A percentile compares a stretch with the other conserved stretches of the same genome.
Conservation (phyloP, 2,113 vertebrate species). For the Corynorhinus townsendii region DNA sequence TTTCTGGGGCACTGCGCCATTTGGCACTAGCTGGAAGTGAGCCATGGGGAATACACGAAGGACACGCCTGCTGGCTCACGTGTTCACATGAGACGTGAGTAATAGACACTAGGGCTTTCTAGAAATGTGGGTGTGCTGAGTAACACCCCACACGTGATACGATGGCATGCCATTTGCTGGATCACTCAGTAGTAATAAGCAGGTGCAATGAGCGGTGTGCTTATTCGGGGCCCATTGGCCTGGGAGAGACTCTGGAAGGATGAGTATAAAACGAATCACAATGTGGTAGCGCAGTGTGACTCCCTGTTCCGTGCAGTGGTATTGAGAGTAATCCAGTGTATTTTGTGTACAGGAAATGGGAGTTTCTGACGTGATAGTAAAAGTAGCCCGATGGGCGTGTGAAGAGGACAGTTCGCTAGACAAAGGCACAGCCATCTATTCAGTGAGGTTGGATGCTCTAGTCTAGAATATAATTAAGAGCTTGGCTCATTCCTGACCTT, state of each 20-base stretch:
- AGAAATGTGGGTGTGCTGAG: not conserved
- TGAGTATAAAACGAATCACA: not conserved
- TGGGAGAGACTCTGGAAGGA: not conserved
- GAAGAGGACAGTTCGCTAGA: not conserved
- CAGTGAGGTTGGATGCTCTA: not conserved
- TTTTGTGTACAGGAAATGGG: not conserved
- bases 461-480: not conserved
- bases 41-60: not conserved
- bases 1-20: not conserved
- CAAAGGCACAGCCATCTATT: not conserved
- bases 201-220: not conserved
- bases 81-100: not conserved
- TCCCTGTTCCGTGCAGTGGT: not conserved
- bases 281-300: not conserved
- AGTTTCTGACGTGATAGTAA: not conserved
- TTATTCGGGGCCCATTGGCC: not conserved
- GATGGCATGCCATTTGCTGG: not conserved
- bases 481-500: not conserved
- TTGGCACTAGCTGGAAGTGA: not conserved
- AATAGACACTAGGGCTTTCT: not conserved
- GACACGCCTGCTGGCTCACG: not conserved
- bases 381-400: not conserved
- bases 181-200: not conserved
- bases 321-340: not conserved
- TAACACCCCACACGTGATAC: not conserved